Base-by-base conservation (phyloP, 2,888 invertebrate species). In the Cosmia trapezina region DNA sequence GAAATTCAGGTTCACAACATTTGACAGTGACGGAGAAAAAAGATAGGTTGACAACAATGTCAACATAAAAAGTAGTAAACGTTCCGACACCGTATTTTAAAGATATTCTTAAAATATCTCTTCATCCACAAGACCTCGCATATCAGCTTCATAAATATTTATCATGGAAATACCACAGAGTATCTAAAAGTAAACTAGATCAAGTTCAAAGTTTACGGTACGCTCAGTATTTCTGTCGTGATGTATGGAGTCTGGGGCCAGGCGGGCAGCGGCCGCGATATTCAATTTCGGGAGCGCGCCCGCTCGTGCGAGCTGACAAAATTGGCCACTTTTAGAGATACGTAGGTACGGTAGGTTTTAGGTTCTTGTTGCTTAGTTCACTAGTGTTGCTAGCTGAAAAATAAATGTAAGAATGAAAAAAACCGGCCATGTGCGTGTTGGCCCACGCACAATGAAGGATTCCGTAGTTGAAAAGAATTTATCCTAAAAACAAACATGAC, bases 241-340 rank as follows among this genome's bases (percentile, higher is more conserved):
- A 86, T 86, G 73, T 76, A 86, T 84, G 73, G 64, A 54, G 61
- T 22, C 65, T 59, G 73, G 28, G 28, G 28, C 28, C 28, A 28
- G 28, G 53, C 70, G 65, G 47, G 65, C 68, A 43, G 57, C 41
- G 60, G 64, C 54, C 53, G 63, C 66, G 74, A 78, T 83, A 86
- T 84, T 83, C 78, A 83, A 86, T 86, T 81, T 81, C 59, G 56
- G 33, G 28, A 67, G 72, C 66, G 62, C 37, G 49, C 60, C 57
- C 63, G 63, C 43, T 60, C 60, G 41, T 12, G 59, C 12, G 41
- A 61, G 60, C 51, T 62, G 11, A 62, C 41, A 51, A 63, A 82
- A 80, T 74, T 68, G 57, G 51, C 7, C 68, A 19, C 33, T 73
- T 81, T 70, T 71, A 56, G 81, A 68, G 82, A 53, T 81, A 47